Evolutionary conservation across 2,888 invertebrate genomes (phyloP), one percentile per base, ranked within the genome.

Genomic region (Dicyrtoma fusca): DNA sequence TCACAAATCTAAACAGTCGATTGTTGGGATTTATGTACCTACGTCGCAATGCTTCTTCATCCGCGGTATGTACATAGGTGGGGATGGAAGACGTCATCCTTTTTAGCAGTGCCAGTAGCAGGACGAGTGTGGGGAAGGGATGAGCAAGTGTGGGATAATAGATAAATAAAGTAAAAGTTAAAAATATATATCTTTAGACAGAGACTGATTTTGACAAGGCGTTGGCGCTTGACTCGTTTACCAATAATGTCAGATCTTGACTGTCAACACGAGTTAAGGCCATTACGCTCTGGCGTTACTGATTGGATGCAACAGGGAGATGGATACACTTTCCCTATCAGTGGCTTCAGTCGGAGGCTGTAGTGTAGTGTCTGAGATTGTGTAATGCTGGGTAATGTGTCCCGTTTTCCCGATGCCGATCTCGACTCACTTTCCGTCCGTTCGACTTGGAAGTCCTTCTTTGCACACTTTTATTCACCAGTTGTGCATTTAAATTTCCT

Each of bases 131-230:
- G 53, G n/a, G 8, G 3, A 10, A 19, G 53, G 53, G 2, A 17
- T 17, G 19, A 19, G 53, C 8, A 17, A 53, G 19, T 45, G 45
- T 3, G 49, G 49, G 49, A 4, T 6, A 6, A 11, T 11, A 17
- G 4, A 49, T 49, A 49, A 14, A 49, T 49, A 49, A 49, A 49
- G 49, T 49, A 49, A 17, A 49, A 14, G 49, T 49, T 49, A 49
- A 49, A 49, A 49, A 49, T 34, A 34, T 34, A 34, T 5, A n/a
- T 5, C 34, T 34, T 34, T 34, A 8, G 53, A 53, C 10, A 23
- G 17, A 6, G 6, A 53, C 53, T 53, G 53, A 59, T 10, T 21
- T 59, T 61, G 61, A 61, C 61, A 61, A 61, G 61, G 61, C 34
- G 42, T 61, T 61, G 61, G 42, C 61, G 34, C 34, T 61, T 61